Base-by-base conservation (phyloP, 2,113 vertebrate species). In the Ariopsis seemanni region DNA sequence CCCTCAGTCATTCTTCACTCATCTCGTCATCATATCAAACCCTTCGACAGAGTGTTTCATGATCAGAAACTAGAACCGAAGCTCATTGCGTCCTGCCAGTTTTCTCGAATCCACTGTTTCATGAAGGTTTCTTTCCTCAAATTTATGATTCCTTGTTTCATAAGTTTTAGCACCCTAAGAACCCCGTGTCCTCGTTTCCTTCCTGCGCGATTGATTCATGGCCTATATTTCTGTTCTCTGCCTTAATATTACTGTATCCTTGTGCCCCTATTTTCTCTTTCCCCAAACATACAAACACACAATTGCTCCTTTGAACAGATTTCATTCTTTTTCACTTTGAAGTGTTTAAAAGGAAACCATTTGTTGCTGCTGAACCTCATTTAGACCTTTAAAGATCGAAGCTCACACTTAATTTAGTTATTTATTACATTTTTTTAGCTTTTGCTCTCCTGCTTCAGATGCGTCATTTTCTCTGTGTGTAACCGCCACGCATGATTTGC, bases 401-500 rank as follows among this genome's bases (percentile, higher is more conserved):
- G 55, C 34, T 34, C 1, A 5, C 34, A 12, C 6, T 42, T n/a
- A 48, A 58, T 79, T 79, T 79, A 42, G 5, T 79, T 79, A n/a
- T 55, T 79, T 22, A 42, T 57, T 42, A 12, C 4, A 11, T 42
- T 42, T 30, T 55, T 74, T 42, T 7, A 12, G 8, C 42, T 25
- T 75, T 25, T 50, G 72, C 72, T 75, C 72, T 69, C 50, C 17
- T 14, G 55, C 78, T 34, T 71, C 82, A 69, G 50, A 27, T 22
- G 8, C 12, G 30, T 72, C 42, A 22, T 22, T 71, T 57, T 57
- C 20, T 30, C 27, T 9, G 27, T 30, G 10, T 18, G 27, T 34
- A 20, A 79, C 25, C 77, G 8, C n/a, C 63, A 80, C 71, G 78
- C 79, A 58, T 87, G 86, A 87, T 87, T 84, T 62, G 71, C 25